phyloP scores from a whole-genome alignment of 2,113 vertebrate species.

The Azemiops feae region DNA sequence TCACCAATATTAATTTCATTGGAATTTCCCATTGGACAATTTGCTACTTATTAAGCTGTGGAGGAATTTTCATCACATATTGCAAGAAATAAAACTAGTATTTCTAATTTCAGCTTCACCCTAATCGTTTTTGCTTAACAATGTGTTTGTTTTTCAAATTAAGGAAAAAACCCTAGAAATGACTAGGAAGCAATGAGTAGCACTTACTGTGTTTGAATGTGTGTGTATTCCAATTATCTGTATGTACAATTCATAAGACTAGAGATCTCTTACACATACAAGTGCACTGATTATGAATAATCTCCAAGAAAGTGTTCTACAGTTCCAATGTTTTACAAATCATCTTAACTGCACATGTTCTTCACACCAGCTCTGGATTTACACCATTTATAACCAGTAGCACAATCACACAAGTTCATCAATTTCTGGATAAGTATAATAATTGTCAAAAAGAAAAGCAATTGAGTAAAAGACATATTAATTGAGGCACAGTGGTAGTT shows the following conservation, averaged over 20 bases:
- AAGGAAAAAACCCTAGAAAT: background rate
- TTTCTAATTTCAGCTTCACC: background rate
- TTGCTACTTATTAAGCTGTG: background rate
- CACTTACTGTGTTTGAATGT: background rate
- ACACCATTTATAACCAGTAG: background rate
- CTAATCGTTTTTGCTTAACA: constrained; percentile 4
- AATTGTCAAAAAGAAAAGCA: constrained; percentile 10
- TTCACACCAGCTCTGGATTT: background rate
- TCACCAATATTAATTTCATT: constrained; percentile 5
- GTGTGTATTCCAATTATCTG: background rate
- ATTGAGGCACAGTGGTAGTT: constrained; percentile 12
- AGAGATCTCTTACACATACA: background rate
- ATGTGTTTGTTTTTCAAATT: background rate
- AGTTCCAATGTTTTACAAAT: constrained; percentile 13
- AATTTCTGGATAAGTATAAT: constrained; percentile 12
- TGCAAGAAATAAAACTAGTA: background rate
- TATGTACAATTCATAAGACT: background rate
- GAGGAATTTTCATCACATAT: background rate
- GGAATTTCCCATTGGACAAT: background rate
- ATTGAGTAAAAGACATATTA: background rate
- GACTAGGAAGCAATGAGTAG: background rate
- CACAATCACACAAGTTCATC: background rate
- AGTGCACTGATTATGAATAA: background rate
- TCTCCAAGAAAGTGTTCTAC: background rate
- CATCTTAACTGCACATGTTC: background rate